Conservation (phyloP, 2,797 vertebrate species). For the Macroramphosus scolopax region DNA sequence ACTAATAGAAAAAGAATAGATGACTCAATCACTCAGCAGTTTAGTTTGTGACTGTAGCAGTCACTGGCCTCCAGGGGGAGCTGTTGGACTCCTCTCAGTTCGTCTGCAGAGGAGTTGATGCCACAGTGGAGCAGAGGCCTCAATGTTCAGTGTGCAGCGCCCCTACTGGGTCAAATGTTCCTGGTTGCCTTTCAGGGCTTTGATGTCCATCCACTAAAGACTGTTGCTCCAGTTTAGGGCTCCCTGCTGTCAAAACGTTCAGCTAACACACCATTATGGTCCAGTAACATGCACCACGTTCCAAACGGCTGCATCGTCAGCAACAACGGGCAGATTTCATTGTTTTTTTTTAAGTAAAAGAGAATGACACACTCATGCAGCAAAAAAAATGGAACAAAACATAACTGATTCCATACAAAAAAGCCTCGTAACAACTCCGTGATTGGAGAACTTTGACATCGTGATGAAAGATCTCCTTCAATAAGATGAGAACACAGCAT, state of each 20-base stretch:
- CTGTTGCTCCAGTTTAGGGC: constrained; percentile 10
- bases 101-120: constrained; percentile 29
- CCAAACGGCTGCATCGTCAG: not conserved
- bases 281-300: constrained; percentile 46
- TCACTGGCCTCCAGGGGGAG: constrained; percentile 59
- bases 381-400: constrained; percentile 43
- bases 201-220: constrained; percentile 16
- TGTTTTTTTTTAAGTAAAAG: too few relatives aligned
- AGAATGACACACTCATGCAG: constrained; percentile 53
- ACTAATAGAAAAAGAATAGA: constrained; percentile 56
- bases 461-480: constrained; percentile 21
- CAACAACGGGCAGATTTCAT: constrained; percentile 21
- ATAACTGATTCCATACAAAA: constrained; percentile 29
- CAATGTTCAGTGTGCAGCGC: constrained; percentile 8
- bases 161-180: constrained; percentile 3
- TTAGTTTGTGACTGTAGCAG: constrained; percentile 29
- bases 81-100: constrained; percentile 40
- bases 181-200: constrained; percentile 24
- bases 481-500: constrained; percentile 9
- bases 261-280: constrained; percentile 16
- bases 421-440: constrained; percentile 34
- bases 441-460: constrained; percentile 42
- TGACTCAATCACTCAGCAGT: constrained; percentile 43
- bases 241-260: not conserved
- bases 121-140: constrained; percentile 37